phyloP scores from a whole-genome alignment of 1,140 invertebrate genomes.

The Drosophila prosaltans region DNA sequence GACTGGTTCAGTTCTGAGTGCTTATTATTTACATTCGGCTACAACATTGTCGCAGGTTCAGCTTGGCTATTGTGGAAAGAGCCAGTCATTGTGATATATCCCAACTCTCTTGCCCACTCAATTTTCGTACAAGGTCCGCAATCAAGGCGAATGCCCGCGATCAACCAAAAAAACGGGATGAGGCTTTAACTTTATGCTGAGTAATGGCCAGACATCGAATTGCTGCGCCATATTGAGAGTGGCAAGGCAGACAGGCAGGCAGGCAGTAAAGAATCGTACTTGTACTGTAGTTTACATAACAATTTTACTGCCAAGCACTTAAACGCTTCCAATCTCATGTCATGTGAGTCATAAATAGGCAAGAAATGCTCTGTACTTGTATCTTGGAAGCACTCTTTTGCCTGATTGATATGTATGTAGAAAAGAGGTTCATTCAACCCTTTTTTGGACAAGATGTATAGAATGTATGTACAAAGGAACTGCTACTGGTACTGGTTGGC shows the following conservation, averaged over 20 bases:
- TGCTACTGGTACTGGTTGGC: slow-evolving; percentile 4
- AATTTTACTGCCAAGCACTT: slow-evolving; percentile 54
- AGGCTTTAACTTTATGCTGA: slow-evolving; percentile 49
- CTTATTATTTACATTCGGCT: slow-evolving; percentile 58
- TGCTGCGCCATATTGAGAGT: slow-evolving; percentile 42
- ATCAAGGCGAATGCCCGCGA: slow-evolving; percentile 36
- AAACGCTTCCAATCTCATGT: slow-evolving; percentile 42
- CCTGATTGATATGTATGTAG: slow-evolving; percentile 50
- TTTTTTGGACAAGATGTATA: slow-evolving; percentile 2
- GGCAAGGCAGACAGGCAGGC: slow-evolving; percentile 39
- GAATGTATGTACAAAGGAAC: background rate
- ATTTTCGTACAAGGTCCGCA: slow-evolving; percentile 33
- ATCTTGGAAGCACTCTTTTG: slow-evolving; percentile 21
- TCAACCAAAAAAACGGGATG: background rate
- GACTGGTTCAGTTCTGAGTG: background rate
- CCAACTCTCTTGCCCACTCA: slow-evolving; percentile 16
- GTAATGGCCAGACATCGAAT: slow-evolving; percentile 44
- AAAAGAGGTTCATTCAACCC: slow-evolving; percentile 37
- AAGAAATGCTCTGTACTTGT: slow-evolving; percentile 24
- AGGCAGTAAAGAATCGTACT: slow-evolving; percentile 53
- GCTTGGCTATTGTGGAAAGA: slow-evolving; percentile 1
- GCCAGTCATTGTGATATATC: slow-evolving; percentile 24
- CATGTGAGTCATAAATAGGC: slow-evolving; percentile 41
- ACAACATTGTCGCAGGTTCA: slow-evolving; percentile 50
- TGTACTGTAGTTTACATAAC: slow-evolving; percentile 55